These are phyloP conservation scores for Paratilapia polleni DNA, from an alignment of 2,113 vertebrate species.

Conservation along the genomic window DNA sequence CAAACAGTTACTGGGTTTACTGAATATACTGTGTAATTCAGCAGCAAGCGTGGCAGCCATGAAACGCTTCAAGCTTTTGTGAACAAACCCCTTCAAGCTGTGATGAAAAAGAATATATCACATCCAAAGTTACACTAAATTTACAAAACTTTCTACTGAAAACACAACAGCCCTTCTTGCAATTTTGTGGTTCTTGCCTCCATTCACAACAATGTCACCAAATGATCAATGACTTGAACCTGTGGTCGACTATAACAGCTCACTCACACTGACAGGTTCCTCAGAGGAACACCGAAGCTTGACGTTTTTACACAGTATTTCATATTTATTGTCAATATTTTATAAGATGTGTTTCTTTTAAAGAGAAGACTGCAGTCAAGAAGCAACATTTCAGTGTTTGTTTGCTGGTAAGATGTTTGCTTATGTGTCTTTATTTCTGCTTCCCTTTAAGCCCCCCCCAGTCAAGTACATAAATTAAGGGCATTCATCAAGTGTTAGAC, in stretches of 20 bases:
- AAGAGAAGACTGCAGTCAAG: conserved; percentile 22
- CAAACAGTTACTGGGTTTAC: conserved; percentile 22
- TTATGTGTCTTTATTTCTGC: conserved; percentile 11
- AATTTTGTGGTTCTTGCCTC: conserved; percentile 22
- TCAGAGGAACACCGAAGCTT: conserved; percentile 33
- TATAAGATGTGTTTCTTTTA: conserved; percentile 15
- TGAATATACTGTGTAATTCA: conserved; percentile 29
- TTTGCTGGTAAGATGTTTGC: conserved; percentile 4
- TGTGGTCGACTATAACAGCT: conserved; percentile 36
- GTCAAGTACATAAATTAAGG: conserved; percentile 29
- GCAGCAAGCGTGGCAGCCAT: conserved; percentile 14
- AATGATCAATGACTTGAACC: conserved; percentile 57
- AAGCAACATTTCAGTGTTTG: background rate
- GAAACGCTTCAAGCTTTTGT: conserved; percentile 21
- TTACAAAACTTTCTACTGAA: conserved; percentile 25
- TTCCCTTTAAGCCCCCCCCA: background rate
- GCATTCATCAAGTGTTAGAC: conserved; percentile 28
- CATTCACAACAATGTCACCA: conserved; percentile 39
- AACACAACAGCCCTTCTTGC: conserved; percentile 13
- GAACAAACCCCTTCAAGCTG: conserved; percentile 28
- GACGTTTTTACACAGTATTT: conserved; percentile 12
- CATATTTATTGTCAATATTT: conserved; percentile 38
- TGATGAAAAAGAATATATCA: conserved; percentile 57
- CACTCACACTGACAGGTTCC: conserved; percentile 54
- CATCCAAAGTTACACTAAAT: conserved; percentile 19